A percentile compares a stretch with the other conserved stretches of the same genome.
These are phyloP conservation scores for Thripadectes ignobilis DNA, from an alignment of 2,797 vertebrate species.

Conservation along the genomic window DNA sequence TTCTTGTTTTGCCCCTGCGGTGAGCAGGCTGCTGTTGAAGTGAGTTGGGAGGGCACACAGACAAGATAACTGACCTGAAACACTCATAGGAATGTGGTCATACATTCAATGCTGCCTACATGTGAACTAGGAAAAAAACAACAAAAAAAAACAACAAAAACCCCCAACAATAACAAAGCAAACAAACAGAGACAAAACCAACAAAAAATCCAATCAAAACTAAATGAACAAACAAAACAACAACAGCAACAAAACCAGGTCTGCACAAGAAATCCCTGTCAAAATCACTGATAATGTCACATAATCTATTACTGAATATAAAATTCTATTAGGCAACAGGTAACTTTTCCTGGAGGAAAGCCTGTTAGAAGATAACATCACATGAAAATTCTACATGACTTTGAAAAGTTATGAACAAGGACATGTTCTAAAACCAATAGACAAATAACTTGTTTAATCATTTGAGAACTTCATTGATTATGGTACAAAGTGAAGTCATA, in stretches of 20 bases:
- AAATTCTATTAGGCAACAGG: neutral
- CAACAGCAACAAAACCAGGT: accelerated
- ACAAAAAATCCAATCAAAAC: neutral
- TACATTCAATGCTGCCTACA: neutral
- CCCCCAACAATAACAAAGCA: neutral
- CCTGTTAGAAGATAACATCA: neutral
- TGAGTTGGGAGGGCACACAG: neutral
- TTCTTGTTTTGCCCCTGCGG: accelerated
- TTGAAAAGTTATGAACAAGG: neutral
- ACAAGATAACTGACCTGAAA: neutral
- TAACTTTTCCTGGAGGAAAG: neutral
- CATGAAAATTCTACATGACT: neutral
- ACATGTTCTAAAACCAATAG: neutral
- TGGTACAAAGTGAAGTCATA: neutral
- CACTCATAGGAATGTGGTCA: neutral
- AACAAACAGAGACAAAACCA: neutral
- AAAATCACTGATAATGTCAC: neutral
- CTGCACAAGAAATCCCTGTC: neutral
- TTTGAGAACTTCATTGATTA: neutral
- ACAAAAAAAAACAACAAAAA: neutral
- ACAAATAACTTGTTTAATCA: neutral
- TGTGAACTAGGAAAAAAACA: neutral
- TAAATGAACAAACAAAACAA: neutral
- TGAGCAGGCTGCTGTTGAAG: neutral
- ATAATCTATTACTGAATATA: neutral